A percentile compares a stretch with the other conserved stretches of the same genome.
Conservation (phyloP, 2,888 invertebrate species). For the Dendrolimus pini region DNA sequence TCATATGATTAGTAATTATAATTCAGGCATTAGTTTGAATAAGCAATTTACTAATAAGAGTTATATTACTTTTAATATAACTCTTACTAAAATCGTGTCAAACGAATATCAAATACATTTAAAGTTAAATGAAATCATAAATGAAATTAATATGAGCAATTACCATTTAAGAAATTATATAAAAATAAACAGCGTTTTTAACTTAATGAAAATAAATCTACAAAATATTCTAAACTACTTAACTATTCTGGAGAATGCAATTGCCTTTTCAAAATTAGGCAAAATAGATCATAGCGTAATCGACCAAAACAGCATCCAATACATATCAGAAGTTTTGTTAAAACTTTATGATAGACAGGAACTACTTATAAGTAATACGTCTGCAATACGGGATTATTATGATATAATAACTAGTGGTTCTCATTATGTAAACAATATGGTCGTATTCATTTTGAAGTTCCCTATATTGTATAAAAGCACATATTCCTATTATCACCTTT, state of each 20-base stretch:
- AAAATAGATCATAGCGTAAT: not conserved
- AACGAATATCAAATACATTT: constrained; percentile 13
- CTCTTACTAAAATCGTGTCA: constrained; percentile 7
- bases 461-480: not conserved
- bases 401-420: not conserved
- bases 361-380: not conserved
- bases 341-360: not conserved
- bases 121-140: constrained; percentile 4
- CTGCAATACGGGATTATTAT: too few relatives aligned
- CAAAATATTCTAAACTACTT: not conserved
- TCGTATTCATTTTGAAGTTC: constrained; percentile 1
- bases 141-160: constrained; percentile 4
- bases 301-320: too few relatives aligned
- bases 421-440: not conserved
- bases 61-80: constrained; percentile 4
- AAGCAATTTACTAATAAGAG: too few relatives aligned
- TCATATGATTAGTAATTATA: constrained; percentile 13
- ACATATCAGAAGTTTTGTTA: too few relatives aligned
- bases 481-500: not conserved
- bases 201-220: constrained; percentile 1
- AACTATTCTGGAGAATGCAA: constrained; percentile 2
- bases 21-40: constrained; percentile 16
- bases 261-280: constrained; percentile 3
- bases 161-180: constrained; percentile 7
- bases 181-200: constrained; percentile 7